Evolutionary conservation across 2,113 vertebrate genomes (phyloP).

Genomic region (Bucco capensis): DNA sequence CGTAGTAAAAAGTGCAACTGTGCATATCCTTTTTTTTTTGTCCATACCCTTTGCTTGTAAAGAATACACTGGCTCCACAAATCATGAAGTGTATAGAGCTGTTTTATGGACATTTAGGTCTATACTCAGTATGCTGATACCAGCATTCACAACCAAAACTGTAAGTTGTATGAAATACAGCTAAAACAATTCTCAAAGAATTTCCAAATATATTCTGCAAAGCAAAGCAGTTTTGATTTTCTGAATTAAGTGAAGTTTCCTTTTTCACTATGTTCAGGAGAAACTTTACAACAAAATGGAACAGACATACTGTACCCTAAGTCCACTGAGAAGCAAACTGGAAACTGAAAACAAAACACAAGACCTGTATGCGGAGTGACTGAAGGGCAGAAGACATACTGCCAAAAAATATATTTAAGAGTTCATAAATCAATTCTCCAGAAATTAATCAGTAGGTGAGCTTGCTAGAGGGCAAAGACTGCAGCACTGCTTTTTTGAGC

Average conservation of each 20-base stretch:
- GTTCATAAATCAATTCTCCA: not conserved
- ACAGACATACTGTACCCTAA: not conserved
- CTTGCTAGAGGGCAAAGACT: not conserved
- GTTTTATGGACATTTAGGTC: not conserved
- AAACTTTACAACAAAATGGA: not conserved
- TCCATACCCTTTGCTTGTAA: not conserved
- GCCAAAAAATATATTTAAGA: not conserved
- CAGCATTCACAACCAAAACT: not conserved
- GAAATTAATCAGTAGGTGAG: not conserved
- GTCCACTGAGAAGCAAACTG: not conserved
- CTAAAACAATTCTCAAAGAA: not conserved
- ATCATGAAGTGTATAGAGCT: not conserved
- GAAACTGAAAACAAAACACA: not conserved
- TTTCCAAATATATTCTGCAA: not conserved
- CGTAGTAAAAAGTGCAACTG: not conserved
- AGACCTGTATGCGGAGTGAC: not conserved
- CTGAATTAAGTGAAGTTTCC: not conserved
- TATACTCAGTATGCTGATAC: not conserved
- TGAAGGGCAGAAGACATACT: not conserved
- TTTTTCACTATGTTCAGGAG: not conserved
- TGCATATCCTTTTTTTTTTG: too few species aligned
- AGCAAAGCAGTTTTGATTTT: not conserved
- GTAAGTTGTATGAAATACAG: not conserved
- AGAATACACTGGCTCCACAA: fast-evolving
- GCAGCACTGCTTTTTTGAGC: not conserved